Evolutionary conservation across 2,888 invertebrate genomes (phyloP).

Genomic region (Napeogenes sylphis): DNA sequence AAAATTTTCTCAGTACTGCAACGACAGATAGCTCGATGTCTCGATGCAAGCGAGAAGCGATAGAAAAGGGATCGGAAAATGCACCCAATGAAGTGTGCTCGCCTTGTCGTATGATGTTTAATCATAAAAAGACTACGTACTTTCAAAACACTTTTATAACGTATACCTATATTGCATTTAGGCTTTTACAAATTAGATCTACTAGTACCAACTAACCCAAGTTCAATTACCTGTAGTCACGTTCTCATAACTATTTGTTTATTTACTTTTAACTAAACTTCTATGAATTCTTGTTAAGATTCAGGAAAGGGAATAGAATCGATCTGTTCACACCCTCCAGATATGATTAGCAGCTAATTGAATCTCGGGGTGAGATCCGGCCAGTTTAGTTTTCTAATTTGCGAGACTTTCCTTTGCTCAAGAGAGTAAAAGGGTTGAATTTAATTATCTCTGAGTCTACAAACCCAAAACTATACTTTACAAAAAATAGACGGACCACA

Average conservation of each 20-base stretch:
- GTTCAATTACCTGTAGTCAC: neutral
- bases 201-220: too few species aligned
- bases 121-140: constrained; percentile 33
- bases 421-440: constrained; percentile 71
- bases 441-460: constrained; percentile 67
- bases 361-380: constrained; percentile 73
- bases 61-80: constrained; percentile 57
- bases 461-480: constrained; percentile 51
- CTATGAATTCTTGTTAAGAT: constrained; percentile 36
- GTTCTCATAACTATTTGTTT: constrained; percentile 6
- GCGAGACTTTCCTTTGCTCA: constrained; percentile 69
- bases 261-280: constrained; percentile 18
- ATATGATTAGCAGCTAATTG: constrained; percentile 78
- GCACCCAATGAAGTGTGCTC: constrained; percentile 52
- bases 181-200: too few species aligned
- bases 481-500: constrained; percentile 52
- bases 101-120: constrained; percentile 43
- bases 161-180: too few species aligned
- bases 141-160: constrained; percentile 12
- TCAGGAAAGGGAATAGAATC: constrained; percentile 59
- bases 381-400: constrained; percentile 78
- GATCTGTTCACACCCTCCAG: constrained; percentile 73
- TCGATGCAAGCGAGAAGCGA: constrained; percentile 45
- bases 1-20: constrained; percentile 49
- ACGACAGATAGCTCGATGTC: constrained; percentile 50